These are phyloP conservation scores for Cichladusa arquata DNA, from an alignment of 2,113 vertebrate genomes.

Conservation along the genomic window DNA sequence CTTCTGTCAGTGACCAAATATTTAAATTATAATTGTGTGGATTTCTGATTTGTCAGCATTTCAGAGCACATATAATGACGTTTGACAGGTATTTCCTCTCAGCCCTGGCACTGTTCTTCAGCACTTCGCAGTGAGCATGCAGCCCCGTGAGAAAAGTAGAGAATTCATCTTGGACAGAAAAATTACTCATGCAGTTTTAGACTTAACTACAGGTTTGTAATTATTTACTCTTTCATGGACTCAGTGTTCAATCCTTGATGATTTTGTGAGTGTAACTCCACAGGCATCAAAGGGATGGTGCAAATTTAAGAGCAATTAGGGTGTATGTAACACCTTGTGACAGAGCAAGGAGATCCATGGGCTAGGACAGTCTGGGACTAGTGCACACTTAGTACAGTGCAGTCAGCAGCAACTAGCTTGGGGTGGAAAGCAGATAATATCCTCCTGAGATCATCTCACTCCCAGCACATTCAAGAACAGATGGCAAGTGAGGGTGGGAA, in stretches of 20 bases:
- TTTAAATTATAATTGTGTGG: background rate
- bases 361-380: background rate
- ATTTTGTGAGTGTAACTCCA: background rate
- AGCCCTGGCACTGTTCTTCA: background rate
- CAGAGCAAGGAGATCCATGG: background rate
- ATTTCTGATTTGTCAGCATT: background rate
- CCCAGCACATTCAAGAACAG: background rate
- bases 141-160: background rate
- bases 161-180: background rate
- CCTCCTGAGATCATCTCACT: background rate
- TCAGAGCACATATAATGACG: background rate
- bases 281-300: background rate
- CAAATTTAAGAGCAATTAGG: background rate
- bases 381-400: background rate
- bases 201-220: background rate
- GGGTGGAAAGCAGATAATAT: background rate
- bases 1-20: background rate
- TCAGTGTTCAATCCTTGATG: background rate
- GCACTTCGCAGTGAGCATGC: background rate
- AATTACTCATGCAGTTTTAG: background rate
- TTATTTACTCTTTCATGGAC: background rate
- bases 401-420: background rate
- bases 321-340: background rate
- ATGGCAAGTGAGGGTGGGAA: background rate
- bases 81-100: background rate